These are phyloP conservation scores for Temnothorax nylanderi DNA, from an alignment of 1,140 invertebrate genomes.

Conservation along the genomic window DNA sequence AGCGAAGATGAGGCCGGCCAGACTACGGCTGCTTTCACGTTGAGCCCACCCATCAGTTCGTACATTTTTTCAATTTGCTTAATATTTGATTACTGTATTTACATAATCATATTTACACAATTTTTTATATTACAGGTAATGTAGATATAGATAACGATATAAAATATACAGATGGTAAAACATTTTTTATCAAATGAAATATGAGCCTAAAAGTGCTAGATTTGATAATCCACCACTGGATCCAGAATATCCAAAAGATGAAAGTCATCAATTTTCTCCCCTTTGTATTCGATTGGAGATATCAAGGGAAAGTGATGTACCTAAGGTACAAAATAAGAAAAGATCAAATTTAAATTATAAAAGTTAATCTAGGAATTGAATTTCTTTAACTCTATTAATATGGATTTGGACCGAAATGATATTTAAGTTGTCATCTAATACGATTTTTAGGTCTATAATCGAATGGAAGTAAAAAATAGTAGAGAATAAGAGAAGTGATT, in stretches of 20 bases:
- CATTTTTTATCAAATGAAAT: conserved; percentile 89
- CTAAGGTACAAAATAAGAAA: conserved; percentile 81
- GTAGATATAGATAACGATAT: conserved; percentile 77
- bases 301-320: conserved; percentile 67
- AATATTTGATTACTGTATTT: not conserved
- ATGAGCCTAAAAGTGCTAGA: conserved; percentile 88
- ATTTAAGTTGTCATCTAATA: not conserved
- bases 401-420: not conserved
- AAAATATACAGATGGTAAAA: conserved; percentile 87
- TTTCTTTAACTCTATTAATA: not conserved
- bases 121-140: conserved; percentile 64
- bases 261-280: conserved; percentile 85
- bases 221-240: conserved; percentile 89
- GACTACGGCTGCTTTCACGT: too few relatives aligned
- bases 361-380: conserved; percentile 83
- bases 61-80: too few relatives aligned
- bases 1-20: too few relatives aligned
- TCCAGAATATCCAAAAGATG: conserved; percentile 81
- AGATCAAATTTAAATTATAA: conserved; percentile 65
- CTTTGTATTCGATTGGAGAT: conserved; percentile 35
- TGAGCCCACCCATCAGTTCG: too few relatives aligned
- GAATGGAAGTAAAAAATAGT: conserved; percentile 69
- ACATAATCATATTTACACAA: not conserved
- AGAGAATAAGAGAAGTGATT: conserved; percentile 72
- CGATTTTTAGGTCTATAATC: conserved; percentile 70